Base-by-base conservation (phyloP, 2,797 vertebrate species). In the Pampus argenteus region DNA sequence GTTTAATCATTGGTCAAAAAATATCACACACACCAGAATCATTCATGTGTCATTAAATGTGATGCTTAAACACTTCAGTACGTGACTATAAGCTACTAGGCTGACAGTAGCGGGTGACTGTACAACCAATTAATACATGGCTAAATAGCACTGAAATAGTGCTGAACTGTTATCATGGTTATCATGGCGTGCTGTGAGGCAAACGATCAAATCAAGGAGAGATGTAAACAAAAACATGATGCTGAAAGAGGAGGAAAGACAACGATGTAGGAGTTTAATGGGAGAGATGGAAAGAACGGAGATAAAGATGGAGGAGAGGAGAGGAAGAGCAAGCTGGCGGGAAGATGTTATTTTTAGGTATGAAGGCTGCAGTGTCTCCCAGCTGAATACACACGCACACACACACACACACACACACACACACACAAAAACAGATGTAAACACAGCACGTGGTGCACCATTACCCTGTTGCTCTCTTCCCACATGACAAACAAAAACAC, bases 401-500 rank as follows among this genome's bases (percentile, higher is more conserved):
- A 62, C 69, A 63, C 18, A 62, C 51, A 54, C 44, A 52, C 28
- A 76, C 7, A 67, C 42, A 69, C 49, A 71, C 47, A 48, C 42
- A 66, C 56, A 74, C 22, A 57, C 36, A 57, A 10, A 54, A 59
- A 77, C 63, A 74, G 63, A 89, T 77, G 69, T 67, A 87, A 82
- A 87, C 81, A 65, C 58, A 65, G 57, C 75, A 78, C 67, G 45
- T 81, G 68, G 66, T 29, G 23, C 48, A 18, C 28, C 47, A 60
- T 65, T 74, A 68, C 52, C 66, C 57, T 1, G 18, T 54, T 17
- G 4, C 45, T 74, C 68, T 67, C 40, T 48, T 67, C 42, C 74
- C 87, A 70, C 85, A 79, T 85, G 84, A 89, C 64, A 81, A 70
- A 76, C 66, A 79, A 66, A 78, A 78, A 74, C 66, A 79, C 69